Percentiles rank a stretch among this genome's conserved stretches.
These are phyloP conservation scores for Brevimyrus niger DNA, from an alignment of 2,113 vertebrate genomes.

Conservation along the genomic window DNA sequence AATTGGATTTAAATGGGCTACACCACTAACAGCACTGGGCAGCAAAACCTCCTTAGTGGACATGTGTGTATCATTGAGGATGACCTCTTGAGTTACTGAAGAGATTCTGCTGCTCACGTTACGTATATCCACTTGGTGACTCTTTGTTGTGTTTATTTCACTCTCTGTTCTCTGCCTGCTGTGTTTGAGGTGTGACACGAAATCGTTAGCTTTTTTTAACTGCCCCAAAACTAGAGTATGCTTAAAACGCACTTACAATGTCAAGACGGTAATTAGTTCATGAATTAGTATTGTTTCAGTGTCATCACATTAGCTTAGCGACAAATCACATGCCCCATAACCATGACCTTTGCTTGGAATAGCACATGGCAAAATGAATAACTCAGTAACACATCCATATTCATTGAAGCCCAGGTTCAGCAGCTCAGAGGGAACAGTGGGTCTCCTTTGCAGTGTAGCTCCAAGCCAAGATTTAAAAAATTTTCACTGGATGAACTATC, in stretches of 20 bases:
- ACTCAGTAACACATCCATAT: conserved; percentile 19
- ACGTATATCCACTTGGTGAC: conserved; percentile 21
- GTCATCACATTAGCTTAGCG: background rate
- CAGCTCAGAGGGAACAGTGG: background rate
- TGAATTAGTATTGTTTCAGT: background rate
- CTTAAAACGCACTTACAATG: background rate
- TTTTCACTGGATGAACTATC: background rate
- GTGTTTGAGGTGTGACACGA: background rate
- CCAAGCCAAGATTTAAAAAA: background rate
- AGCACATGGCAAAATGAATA: conserved; percentile 10
- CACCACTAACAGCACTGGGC: background rate
- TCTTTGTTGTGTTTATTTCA: background rate
- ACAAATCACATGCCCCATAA: conserved; percentile 15
- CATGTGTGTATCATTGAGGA: background rate
- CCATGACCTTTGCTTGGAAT: background rate
- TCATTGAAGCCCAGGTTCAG: background rate
- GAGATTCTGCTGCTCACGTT: conserved; percentile 7
- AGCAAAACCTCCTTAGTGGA: conserved; percentile 14
- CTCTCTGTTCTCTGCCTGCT: conserved; percentile 13
- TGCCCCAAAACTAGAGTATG: background rate
- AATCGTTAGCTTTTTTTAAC: background rate
- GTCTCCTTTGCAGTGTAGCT: background rate
- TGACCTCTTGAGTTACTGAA: background rate
- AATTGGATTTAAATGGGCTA: conserved; percentile 18
- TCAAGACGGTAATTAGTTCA: conserved; percentile 12